phyloP scores from a whole-genome alignment of 2,113 vertebrate species.

The Colius striatus region DNA sequence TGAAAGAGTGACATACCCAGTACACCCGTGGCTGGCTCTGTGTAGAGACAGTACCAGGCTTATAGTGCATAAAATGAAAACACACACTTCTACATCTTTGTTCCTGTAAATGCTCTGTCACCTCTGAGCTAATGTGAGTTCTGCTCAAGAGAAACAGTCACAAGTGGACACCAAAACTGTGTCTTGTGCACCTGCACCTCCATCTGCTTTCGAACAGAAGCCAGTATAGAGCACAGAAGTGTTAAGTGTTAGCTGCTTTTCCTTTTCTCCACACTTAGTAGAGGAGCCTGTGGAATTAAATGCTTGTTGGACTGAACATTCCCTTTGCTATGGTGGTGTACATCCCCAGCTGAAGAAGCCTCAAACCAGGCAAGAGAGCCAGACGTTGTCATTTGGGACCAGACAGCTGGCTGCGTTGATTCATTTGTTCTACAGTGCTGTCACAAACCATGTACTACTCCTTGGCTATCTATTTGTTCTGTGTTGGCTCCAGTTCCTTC shows the following conservation, averaged over 20 bases:
- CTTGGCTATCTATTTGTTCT: background rate
- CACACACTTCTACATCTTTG: background rate
- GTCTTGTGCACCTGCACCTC: background rate
- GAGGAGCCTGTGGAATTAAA: background rate
- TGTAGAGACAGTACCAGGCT: background rate
- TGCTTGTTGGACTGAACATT: background rate
- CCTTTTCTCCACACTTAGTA: background rate
- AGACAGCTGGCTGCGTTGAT: background rate
- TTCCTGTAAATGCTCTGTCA: background rate
- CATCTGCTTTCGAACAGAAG: background rate
- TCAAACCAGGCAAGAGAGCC: background rate
- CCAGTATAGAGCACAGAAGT: fast-evolving
- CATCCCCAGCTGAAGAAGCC: background rate
- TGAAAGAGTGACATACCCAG: background rate
- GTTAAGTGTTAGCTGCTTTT: background rate
- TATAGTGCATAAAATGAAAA: background rate
- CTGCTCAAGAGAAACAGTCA: background rate
- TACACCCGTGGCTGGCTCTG: background rate
- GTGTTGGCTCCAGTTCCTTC: background rate
- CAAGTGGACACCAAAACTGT: background rate
- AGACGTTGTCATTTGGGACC: background rate
- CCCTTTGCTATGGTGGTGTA: background rate
- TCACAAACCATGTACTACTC: background rate
- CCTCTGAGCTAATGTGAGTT: background rate
- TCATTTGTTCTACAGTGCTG: background rate